Evolutionary conservation across 2,797 vertebrate genomes (phyloP), one percentile per base, ranked within the genome.

Genomic region (Artibeus lituratus): DNA sequence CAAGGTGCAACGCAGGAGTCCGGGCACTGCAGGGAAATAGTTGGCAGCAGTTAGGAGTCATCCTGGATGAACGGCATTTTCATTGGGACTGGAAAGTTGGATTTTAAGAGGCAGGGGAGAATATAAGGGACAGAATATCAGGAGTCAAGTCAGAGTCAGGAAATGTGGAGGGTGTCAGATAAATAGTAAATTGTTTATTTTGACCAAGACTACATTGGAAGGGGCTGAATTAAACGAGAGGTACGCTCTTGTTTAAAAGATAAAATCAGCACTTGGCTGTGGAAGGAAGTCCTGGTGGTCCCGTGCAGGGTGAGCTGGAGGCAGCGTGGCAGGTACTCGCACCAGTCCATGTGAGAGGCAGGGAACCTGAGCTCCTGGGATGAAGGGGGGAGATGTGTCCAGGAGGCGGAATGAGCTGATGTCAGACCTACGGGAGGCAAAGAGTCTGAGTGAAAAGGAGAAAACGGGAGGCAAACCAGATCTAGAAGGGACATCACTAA

Each of bases 111-210:
- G 14, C 35, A 82, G 39, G 44, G 4, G 5, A 69, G 6, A n/a
- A 22, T 72, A 2, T 55, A 47, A 80, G 49, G 32, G 26, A 62
- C 6, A 62, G 49, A 72, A 47, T 24, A 44, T 26, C 59, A 85
- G 35, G 62, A 84, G 22, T 18, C 65, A 94, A 69, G 74, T 29
- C 22, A 62, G 37, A 65, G 51, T 78, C 59, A 7, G 67, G 62
- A 67, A 65, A 51, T 32, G 35, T 53, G 47, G 42, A 86, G 15
- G 19, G 73, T 1, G 3, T 42, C 37, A 57, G 35, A 37, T 22
- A 62, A 82, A 59, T 32, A 5, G 24, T n/a, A 32, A 76, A 51
- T 76, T 35, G 35, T 44, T 92, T 70, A 70, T 67, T 94, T 93
- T 80, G 35, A 55, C 29, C 32, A 29, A 84, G 19, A 78, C 67